Evolutionary conservation across 2,797 vertebrate species (phyloP), one percentile per base, ranked within the genome.

Genomic region (Toxotes lorentzi): DNA sequence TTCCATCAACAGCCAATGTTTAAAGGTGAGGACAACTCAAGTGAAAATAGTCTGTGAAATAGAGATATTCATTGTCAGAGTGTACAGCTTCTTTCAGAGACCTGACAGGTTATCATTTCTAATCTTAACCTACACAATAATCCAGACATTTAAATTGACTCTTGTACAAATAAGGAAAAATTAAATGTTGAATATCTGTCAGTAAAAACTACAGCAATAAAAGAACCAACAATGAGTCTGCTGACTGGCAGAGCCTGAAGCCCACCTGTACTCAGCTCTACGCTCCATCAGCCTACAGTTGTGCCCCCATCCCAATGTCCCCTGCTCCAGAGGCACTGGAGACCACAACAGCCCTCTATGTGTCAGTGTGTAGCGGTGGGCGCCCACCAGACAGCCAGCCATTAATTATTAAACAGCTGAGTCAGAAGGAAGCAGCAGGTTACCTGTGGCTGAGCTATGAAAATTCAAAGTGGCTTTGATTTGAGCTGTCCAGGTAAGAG

Each of bases 351-450:
- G 72, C 61, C 71, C 60, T 78, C 75, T 23, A 30, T 69, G 84
- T 81, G 85, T 87, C 76, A 86, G 79, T 6, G 60, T 61, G 80
- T 79, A 73, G 67, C 57, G 7, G 38, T 45, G 69, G 63, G 79
- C 24, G 50, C 76, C 69, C 79, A 79, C 63, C 75, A 70, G 81
- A 85, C 84, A 9, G 65, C 34, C 71, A 17, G 78, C n/a, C 73
- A 89, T 93, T 90, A 80, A 94, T 90, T 90, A 91, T 93, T 92
- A 76, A 92, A 88, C 84, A 90, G 86, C 51, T 32, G 40, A 82
- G 83, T 83, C 45, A 27, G 76, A 79, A 78, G 76, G 83, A 86
- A 81, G 86, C 78, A 77, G 81, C 73, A 66, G 76, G 82, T 78
- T 78, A 88, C 83, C 80, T 85, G 82, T 81, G 79, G 60, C 70